These are phyloP conservation scores for Monopis laevigella DNA, from an alignment of 2,888 invertebrate species.

Conservation along the genomic window DNA sequence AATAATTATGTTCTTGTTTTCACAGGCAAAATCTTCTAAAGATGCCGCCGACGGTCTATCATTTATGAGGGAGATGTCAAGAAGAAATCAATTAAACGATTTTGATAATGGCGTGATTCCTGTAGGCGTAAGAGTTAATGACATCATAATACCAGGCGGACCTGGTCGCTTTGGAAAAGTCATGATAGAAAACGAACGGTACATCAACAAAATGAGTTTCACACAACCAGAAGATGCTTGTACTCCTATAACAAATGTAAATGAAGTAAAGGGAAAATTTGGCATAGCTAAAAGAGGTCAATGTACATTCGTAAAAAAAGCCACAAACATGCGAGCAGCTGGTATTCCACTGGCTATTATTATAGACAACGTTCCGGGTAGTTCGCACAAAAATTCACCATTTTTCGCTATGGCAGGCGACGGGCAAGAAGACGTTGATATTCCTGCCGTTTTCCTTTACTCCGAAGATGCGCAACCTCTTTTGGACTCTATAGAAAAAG, in stretches of 20 bases:
- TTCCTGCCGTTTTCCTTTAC: slow-evolving; percentile 93
- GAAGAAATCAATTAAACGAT: slow-evolving; percentile 82
- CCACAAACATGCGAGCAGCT: slow-evolving; percentile 80
- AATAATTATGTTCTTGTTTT: no score
- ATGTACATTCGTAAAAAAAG: slow-evolving; percentile 97
- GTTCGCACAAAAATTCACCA: slow-evolving; percentile 78
- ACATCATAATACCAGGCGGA: slow-evolving; percentile 71
- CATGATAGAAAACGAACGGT: slow-evolving; percentile 70
- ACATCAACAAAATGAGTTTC: slow-evolving; percentile 71
- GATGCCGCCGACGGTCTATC: slow-evolving; percentile 92
- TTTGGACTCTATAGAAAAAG: slow-evolving; percentile 62
- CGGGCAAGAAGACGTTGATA: slow-evolving; percentile 83
- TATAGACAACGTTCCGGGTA: slow-evolving; percentile 81
- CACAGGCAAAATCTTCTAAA: slow-evolving; percentile 87
- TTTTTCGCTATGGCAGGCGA: slow-evolving; percentile 98
- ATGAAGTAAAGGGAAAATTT: slow-evolving; percentile 74
- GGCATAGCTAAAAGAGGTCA: slow-evolving; percentile 89
- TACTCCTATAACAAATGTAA: slow-evolving; percentile 62
- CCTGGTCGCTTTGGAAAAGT: slow-evolving; percentile 92
- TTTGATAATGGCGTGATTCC: slow-evolving; percentile 48
- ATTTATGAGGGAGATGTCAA: slow-evolving; percentile 98
- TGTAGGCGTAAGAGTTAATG: slow-evolving; percentile 34
- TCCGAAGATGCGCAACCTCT: slow-evolving; percentile 77
- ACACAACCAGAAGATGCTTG: slow-evolving; percentile 79
- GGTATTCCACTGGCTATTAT: slow-evolving; percentile 89